These are phyloP conservation scores for Drosophila maculinotata DNA, from an alignment of 2,888 invertebrate genomes.

Conservation along the genomic window DNA sequence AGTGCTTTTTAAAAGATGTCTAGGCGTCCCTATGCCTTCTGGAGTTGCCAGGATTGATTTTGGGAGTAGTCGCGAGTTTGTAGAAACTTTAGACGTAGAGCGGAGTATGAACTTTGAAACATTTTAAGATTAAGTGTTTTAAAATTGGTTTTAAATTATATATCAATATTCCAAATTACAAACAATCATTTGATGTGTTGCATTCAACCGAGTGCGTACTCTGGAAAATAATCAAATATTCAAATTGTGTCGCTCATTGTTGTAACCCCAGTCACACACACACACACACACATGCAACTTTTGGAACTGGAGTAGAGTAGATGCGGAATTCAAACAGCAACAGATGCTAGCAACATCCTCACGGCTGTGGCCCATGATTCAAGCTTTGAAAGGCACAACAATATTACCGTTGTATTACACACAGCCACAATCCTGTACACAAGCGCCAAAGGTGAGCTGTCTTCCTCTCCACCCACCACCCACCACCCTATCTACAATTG, in stretches of 20 bases:
- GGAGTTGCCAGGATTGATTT: neutral
- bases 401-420: constrained; percentile 44
- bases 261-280: constrained; percentile 46
- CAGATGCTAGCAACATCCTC: constrained; percentile 81
- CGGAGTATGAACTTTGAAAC: too few species aligned
- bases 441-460: constrained; percentile 33
- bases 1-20: neutral
- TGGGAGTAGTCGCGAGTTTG: neutral
- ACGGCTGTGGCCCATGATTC: constrained; percentile 74
- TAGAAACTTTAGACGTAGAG: too few species aligned
- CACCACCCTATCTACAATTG: constrained; percentile 56
- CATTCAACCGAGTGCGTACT: constrained; percentile 1
- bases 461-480: neutral
- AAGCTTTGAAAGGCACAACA: constrained; percentile 49
- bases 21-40: too few species aligned
- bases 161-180: constrained; percentile 8
- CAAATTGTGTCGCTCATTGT: constrained; percentile 80
- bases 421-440: constrained; percentile 24
- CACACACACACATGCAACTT: constrained; percentile 26
- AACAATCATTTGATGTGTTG: constrained; percentile 27
- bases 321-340: constrained; percentile 61
- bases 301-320: constrained; percentile 8
- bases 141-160: constrained; percentile 25
- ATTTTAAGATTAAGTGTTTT: too few species aligned
- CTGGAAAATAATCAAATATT: constrained; percentile 70